These are phyloP conservation scores for Drosophila diplacantha DNA, from an alignment of 2,888 invertebrate species.

Conservation along the genomic window DNA sequence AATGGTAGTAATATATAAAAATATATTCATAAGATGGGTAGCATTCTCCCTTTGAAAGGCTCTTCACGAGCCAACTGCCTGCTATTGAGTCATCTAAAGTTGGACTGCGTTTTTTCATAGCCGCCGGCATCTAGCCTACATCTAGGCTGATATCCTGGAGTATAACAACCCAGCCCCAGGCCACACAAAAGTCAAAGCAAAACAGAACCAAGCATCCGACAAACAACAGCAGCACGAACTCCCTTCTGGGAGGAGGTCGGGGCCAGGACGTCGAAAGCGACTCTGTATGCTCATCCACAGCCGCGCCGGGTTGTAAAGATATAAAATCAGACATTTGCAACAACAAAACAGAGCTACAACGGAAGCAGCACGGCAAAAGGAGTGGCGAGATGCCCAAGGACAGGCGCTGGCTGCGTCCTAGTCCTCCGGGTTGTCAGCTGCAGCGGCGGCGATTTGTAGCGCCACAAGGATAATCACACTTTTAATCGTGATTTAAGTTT, in stretches of 20 bases:
- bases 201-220: slow-evolving; percentile 34
- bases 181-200: slow-evolving; percentile 44
- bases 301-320: slow-evolving; percentile 70
- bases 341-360: slow-evolving; percentile 54
- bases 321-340: slow-evolving; percentile 71
- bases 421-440: slow-evolving; percentile 60
- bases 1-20: too few relatives aligned
- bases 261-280: slow-evolving; percentile 12
- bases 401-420: slow-evolving; percentile 37
- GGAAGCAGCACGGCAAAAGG: slow-evolving; percentile 14
- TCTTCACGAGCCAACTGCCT: background rate
- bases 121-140: slow-evolving; percentile 19
- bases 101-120: slow-evolving; percentile 3
- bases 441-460: slow-evolving; percentile 75
- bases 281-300: slow-evolving; percentile 58
- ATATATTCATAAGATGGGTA: background rate
- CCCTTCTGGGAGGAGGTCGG: slow-evolving; percentile 6
- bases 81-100: slow-evolving; percentile 3
- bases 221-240: slow-evolving; percentile 38
- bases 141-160: slow-evolving; percentile 37
- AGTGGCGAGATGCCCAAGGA: slow-evolving; percentile 23
- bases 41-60: too few relatives aligned
- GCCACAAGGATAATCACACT: slow-evolving; percentile 77
- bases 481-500: slow-evolving; percentile 77
- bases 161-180: slow-evolving; percentile 31